Base-by-base conservation (phyloP, 2,113 vertebrate species). In the Theropithecus gelada region DNA sequence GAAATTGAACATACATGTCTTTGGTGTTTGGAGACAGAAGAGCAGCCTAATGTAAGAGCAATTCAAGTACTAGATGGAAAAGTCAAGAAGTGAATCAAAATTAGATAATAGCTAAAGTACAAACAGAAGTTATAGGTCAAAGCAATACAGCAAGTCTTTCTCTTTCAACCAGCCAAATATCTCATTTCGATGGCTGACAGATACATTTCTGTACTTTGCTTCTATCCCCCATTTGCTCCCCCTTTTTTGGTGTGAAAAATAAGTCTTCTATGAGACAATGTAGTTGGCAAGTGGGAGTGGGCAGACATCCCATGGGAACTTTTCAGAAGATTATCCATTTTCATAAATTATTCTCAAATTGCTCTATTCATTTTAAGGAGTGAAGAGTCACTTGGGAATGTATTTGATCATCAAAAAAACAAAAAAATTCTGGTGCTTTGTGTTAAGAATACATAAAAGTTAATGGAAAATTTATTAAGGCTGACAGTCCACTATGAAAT, bases 241-340 rank as follows among this genome's bases (percentile, higher is more conserved):
- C 35, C 66, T 27, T 78, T 83, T 91, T 32, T 45, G 90, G 90
- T 40, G 38, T 83, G 40, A 92, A 95, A 96, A 94, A 83, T 48
- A 78, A 88, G 61, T 96, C 88, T 94, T 96, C 79, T 96, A 35
- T 94, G 88, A 96, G 78, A 94, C 30, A 66, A 85, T 66, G 64
- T 76, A 88, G 85, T 83, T 97, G 96, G 97, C 93, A 96, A 97
- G 73, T 88, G 61, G 84, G 81, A 96, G 50, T 93, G 90, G 85
- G 97, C 95, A 97, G 96, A 90, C 81, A 90, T 98, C 92, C 95
- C 96, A 89, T 64, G 84, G 89, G 90, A 80, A 92, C 78, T 96
- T 97, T 97, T 97, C 92, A 96, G 95, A 95, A 98, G 97, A 98
- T 98, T 98, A 98, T 97, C 97, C 97, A 97, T 98, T 98, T 96